A percentile compares a stretch with the other conserved stretches of the same genome.
phyloP scores from a whole-genome alignment of 2,113 vertebrate species.

The Pontoporia blainvillei region DNA sequence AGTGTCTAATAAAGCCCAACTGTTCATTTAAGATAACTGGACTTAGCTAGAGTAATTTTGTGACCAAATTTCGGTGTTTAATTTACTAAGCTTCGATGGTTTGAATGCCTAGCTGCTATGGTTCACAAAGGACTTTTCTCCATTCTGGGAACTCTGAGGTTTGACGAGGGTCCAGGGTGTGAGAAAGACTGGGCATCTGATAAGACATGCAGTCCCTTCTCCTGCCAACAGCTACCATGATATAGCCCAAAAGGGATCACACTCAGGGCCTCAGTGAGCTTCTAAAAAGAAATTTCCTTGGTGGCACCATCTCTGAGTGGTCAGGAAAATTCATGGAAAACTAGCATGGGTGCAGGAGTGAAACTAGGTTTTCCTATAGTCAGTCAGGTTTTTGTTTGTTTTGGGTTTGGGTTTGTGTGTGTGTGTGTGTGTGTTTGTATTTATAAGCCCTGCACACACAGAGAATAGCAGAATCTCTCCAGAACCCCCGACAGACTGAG shows the following conservation, averaged over 20 bases:
- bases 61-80: not conserved
- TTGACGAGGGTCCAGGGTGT: not conserved
- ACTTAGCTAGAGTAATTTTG: not conserved
- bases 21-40: not conserved
- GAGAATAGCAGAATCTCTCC: not conserved
- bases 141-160: not conserved
- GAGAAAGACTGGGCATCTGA: fast-evolving
- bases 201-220: fast-evolving
- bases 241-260: not conserved
- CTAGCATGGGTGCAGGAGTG: not conserved
- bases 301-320: not conserved
- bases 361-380: not conserved
- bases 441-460: not conserved
- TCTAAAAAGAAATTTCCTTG: not conserved
- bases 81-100: not conserved
- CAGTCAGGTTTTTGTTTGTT: not conserved
- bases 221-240: not conserved
- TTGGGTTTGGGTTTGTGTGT: not conserved
- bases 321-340: not conserved
- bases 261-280: not conserved
- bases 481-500: not conserved
- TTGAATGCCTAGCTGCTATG: not conserved
- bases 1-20: not conserved
- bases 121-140: not conserved
- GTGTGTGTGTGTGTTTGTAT: not conserved